Base-by-base conservation (phyloP, 2,888 invertebrate species). In the Synergus umbraculus region DNA sequence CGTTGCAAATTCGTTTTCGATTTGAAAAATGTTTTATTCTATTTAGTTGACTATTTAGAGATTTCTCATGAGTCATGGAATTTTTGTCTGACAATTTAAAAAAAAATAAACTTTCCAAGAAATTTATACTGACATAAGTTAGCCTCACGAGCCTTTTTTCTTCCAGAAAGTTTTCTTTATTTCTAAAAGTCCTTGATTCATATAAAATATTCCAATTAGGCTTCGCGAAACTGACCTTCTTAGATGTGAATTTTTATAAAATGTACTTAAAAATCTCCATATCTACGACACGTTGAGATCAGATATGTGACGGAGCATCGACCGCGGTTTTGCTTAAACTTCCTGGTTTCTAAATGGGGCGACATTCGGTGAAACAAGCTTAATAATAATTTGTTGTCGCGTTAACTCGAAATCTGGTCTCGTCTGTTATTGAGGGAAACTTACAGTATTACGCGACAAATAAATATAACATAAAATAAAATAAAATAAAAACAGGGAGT, bases 271-370 rank as follows among this genome's bases (percentile, higher is more conserved):
- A 7, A 60, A 46, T 73, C 7, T 22, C 12, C 37, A 29, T 22
- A 29, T 46, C 0, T 46, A 37, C 37, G 15, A 29, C n/a, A n/a
- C n/a, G 10, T 10, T 37, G 37, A 37, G 37, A 73, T 54, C 46
- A 69, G 29, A 44, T 44, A 44, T 73, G 54, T 54, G 54, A 15
- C 73, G 73, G 73, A 73, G 73, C 73, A 54, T 73, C 73, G 73
- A 73, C 73, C 73, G 73, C 54, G 49, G n/a, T 37, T 73, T 73
- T 37, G 54, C 73, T 73, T 41, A 73, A 54, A 73, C 73, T 73
- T 73, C 73, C 73, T 73, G 73, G 73, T 73, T 73, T 54, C 73
- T 49, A 73, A 73, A 73, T 73, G 54, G 73, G 15, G 37, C 54
- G 54, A 73, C 37, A 73, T 37, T 73, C n/a, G 49, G 49, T 54